phyloP scores from a whole-genome alignment of 2,888 invertebrate species.

The Lottia gigantea region DNA sequence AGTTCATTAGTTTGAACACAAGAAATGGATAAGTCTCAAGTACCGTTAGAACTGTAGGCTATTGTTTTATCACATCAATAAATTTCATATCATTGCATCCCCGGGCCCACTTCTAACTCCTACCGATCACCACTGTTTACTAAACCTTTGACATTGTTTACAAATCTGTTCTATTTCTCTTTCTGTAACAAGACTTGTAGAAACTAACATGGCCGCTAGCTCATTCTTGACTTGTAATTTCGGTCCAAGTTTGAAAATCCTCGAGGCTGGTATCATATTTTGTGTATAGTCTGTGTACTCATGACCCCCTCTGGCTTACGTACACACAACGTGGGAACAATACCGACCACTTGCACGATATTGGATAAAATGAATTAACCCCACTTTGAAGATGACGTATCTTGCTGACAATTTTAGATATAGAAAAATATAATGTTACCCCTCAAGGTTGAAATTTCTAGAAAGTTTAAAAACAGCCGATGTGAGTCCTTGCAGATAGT shows the following conservation, averaged over 20 bases:
- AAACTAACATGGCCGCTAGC: slow-evolving; percentile 10
- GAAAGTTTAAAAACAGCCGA: not conserved
- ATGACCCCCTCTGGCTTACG: slow-evolving; percentile 10
- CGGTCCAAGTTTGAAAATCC: slow-evolving; percentile 10
- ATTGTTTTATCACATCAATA: slow-evolving; percentile 13
- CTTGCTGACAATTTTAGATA: slow-evolving; percentile 4
- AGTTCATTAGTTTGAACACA: slow-evolving; percentile 11
- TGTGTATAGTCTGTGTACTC: slow-evolving; percentile 10
- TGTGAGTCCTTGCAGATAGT: no score
- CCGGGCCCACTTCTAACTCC: slow-evolving; percentile 19
- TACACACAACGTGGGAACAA: slow-evolving; percentile 11
- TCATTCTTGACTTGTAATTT: slow-evolving; percentile 10
- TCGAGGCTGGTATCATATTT: slow-evolving; percentile 5
- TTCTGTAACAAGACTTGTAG: slow-evolving; percentile 6
- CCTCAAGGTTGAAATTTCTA: not conserved
- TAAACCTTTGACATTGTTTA: slow-evolving; percentile 22
- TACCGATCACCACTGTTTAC: slow-evolving; percentile 20
- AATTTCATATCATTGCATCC: slow-evolving; percentile 19
- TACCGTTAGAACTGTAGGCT: not conserved
- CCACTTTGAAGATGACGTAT: slow-evolving; percentile 7
- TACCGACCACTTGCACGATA: slow-evolving; percentile 7
- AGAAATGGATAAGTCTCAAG: not conserved
- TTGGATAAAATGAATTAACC: slow-evolving; percentile 8
- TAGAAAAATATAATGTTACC: slow-evolving; percentile 2
- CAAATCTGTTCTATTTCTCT: slow-evolving; percentile 10